A percentile compares a stretch with the other conserved stretches of the same genome.
Conservation (phyloP, 2,797 vertebrate species). For the Manis pentadactyla region DNA sequence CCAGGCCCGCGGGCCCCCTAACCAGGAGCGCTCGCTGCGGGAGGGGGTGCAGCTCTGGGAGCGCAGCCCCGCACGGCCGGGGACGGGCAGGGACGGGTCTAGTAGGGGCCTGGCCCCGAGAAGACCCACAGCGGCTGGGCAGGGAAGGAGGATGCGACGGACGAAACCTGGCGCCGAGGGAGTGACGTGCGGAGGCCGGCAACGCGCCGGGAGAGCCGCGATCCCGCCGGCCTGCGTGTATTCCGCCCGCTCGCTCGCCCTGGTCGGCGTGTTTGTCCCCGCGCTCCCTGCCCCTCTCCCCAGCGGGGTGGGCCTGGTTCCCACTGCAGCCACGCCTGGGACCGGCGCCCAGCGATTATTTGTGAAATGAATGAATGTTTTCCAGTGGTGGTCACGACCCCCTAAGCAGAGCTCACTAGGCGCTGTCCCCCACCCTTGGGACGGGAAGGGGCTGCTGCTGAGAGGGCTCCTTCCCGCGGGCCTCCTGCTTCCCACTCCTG, state of each 20-base stretch:
- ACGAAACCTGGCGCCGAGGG: too few species aligned
- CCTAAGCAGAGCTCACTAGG: background rate
- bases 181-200: background rate
- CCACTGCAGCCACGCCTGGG: background rate
- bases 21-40: background rate
- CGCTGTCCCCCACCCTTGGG: background rate
- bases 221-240: background rate
- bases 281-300: background rate
- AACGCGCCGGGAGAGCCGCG: rapidly evolving
- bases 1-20: background rate
- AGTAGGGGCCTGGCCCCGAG: background rate
- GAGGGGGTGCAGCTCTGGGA: background rate
- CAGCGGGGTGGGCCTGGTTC: background rate
- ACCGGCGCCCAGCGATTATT: background rate
- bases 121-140: background rate
- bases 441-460: background rate
- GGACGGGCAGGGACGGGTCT: background rate
- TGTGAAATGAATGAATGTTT: background rate
- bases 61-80: background rate
- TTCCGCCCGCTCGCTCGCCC: background rate
- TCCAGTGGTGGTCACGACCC: background rate
- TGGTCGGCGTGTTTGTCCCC: background rate
- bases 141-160: background rate
- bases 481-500: background rate
- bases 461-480: background rate